Evolutionary conservation across 2,797 vertebrate species (phyloP).

Genomic region (Pogoniulus pusillus): DNA sequence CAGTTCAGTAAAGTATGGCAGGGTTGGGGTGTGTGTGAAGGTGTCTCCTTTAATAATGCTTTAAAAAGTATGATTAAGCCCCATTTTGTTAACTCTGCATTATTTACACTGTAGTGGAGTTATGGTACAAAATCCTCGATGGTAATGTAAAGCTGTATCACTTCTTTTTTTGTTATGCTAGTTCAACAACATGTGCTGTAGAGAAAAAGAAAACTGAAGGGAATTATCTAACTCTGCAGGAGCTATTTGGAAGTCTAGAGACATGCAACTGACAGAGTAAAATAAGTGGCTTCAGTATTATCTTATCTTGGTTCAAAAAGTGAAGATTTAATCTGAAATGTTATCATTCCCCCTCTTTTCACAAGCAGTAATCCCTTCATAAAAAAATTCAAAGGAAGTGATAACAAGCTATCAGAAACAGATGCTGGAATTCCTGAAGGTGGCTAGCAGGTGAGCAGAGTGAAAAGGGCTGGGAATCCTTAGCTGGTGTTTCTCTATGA

Average conservation of each 20-base stretch:
- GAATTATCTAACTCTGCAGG: not conserved
- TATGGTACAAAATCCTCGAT: not conserved
- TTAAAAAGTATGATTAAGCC: not conserved
- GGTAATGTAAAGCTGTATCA: not conserved
- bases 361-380: not conserved
- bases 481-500: not conserved
- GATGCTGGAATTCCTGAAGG: not conserved
- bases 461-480: not conserved
- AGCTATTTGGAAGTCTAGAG: not conserved
- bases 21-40: not conserved
- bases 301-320: constrained; percentile 23
- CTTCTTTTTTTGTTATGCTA: not conserved
- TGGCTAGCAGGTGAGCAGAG: not conserved
- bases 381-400: not conserved
- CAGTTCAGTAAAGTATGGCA: not conserved
- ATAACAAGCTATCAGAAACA: not conserved
- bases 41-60: not conserved
- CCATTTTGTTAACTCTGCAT: not conserved
- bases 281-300: not conserved
- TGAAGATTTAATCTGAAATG: constrained; percentile 31
- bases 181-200: not conserved
- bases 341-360: not conserved
- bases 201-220: not conserved
- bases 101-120: not conserved
- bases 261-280: not conserved